Evolutionary conservation across 2,797 vertebrate genomes (phyloP).

Genomic region (Acipenser oxyrinchus): DNA sequence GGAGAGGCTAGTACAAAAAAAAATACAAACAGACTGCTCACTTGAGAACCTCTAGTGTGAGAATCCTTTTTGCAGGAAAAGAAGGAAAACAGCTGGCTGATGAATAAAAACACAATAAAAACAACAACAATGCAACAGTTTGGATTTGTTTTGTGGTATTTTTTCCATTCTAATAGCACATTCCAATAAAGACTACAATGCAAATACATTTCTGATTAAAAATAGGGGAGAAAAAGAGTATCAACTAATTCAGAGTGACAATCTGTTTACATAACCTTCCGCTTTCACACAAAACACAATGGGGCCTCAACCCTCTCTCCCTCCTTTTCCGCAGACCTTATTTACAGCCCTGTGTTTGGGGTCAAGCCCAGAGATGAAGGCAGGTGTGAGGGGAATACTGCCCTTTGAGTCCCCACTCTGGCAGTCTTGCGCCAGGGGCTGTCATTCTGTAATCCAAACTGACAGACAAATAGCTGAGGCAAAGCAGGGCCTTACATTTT

Average conservation of each 20-base stretch:
- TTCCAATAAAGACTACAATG: too few relatives aligned
- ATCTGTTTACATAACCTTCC: conserved; percentile 23
- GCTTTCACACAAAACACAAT: conserved; percentile 13
- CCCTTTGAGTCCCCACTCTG: conserved; percentile 20
- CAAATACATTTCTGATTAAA: too few relatives aligned
- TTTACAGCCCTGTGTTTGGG: conserved; percentile 11
- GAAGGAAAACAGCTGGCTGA: too few relatives aligned
- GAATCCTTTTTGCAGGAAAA: too few relatives aligned
- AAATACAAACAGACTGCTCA: too few relatives aligned
- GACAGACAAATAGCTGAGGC: conserved; percentile 31
- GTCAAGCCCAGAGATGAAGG: conserved; percentile 9
- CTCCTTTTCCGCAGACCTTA: conserved; percentile 2
- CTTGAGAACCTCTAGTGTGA: too few relatives aligned
- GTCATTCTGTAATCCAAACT: conserved; percentile 31
- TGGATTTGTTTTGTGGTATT: too few relatives aligned
- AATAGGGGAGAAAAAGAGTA: background rate
- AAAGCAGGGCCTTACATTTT: conserved; percentile 8
- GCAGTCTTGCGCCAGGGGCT: background rate
- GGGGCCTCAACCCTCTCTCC: background rate
- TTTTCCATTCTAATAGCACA: too few relatives aligned
- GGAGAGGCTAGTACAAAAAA: too few relatives aligned
- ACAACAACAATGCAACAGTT: too few relatives aligned
- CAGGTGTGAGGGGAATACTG: conserved; percentile 29
- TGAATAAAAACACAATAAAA: too few relatives aligned
- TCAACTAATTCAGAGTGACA: conserved; percentile 13